Percentiles rank a stretch among this genome's conserved stretches.
phyloP scores from a whole-genome alignment of 2,888 invertebrate species.

The Plebejus argus region DNA sequence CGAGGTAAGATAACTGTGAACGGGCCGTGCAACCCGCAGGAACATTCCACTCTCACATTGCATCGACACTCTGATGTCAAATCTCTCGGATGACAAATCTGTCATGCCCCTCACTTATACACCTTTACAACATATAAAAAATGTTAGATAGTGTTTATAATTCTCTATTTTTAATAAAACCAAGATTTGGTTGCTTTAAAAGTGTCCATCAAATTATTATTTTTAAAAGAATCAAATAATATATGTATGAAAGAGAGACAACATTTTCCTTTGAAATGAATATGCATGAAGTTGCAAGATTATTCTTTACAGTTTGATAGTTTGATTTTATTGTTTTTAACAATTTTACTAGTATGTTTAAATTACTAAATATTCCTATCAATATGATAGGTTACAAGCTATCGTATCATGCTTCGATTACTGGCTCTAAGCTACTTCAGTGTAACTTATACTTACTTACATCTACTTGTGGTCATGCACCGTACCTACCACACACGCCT shows the following conservation, averaged over 20 bases:
- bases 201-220: no score
- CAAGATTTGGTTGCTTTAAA: not conserved
- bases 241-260: no score
- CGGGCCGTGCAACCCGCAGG: not conserved
- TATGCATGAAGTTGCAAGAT: no score
- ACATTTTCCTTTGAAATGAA: not conserved
- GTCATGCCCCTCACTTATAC: not conserved
- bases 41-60: not conserved
- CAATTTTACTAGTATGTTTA: not conserved
- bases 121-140: not conserved
- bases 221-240: not conserved
- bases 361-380: not conserved
- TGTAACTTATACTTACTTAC: slow-evolving; percentile 46
- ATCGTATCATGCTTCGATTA: slow-evolving; percentile 53
- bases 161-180: not conserved
- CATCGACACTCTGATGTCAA: not conserved
- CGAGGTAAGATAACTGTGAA: not conserved
- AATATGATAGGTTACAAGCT: slow-evolving; percentile 36
- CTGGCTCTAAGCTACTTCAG: slow-evolving; percentile 49
- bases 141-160: not conserved
- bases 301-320: no score
- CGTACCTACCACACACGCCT: slow-evolving; percentile 68
- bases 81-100: not conserved
- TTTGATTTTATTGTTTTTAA: not conserved
- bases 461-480: slow-evolving; percentile 66